A percentile compares a stretch with the other conserved stretches of the same genome.
Conservation (phyloP, 1,140 invertebrate species). For the Formica selysi region DNA sequence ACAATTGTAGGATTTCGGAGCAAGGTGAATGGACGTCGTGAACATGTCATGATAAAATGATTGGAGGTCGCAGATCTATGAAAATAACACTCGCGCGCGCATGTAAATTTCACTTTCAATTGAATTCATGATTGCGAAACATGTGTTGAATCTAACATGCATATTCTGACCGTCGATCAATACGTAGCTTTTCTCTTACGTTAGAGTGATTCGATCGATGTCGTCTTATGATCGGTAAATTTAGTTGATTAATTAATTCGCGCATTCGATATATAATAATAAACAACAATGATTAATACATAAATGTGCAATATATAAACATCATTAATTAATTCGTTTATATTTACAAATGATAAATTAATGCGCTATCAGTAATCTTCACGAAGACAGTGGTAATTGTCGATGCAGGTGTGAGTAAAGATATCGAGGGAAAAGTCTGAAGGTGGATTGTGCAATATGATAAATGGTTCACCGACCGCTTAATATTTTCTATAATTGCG, state of each 20-base stretch:
- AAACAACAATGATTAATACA: background rate
- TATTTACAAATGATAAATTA: background rate
- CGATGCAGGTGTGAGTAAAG: conserved; percentile 33
- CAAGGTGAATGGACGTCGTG: background rate
- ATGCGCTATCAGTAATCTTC: background rate
- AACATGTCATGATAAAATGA: background rate
- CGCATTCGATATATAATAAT: background rate
- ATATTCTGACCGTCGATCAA: background rate
- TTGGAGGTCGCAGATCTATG: background rate
- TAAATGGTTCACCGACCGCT: background rate
- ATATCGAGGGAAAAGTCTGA: background rate
- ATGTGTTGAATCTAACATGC: background rate
- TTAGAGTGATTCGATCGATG: background rate
- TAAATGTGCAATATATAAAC: background rate
- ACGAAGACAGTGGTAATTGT: background rate
- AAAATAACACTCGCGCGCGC: background rate
- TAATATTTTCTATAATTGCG: background rate
- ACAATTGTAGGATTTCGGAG: too few relatives aligned
- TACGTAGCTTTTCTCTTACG: background rate
- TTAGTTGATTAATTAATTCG: conserved; percentile 7
- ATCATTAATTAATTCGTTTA: background rate
- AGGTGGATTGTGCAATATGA: background rate
- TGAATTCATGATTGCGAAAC: background rate
- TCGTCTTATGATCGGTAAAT: background rate
- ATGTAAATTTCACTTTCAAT: background rate